Conservation (phyloP, 2,888 invertebrate species). For the Pycnomerus fuliginosus region DNA sequence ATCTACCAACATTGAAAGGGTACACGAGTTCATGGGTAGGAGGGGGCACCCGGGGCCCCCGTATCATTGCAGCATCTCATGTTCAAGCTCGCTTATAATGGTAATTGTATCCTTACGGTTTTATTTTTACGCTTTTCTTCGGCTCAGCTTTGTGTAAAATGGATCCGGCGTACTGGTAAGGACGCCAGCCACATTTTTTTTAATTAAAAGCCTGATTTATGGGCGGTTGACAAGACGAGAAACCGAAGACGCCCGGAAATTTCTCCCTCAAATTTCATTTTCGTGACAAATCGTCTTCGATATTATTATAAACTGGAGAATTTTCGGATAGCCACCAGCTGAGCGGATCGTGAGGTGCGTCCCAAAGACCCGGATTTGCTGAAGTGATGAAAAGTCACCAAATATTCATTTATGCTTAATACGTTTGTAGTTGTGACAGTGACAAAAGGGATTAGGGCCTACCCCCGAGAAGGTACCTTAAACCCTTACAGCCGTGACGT, state of each 20-base stretch:
- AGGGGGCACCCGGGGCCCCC: slow-evolving; percentile 21
- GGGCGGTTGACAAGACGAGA: slow-evolving; percentile 18
- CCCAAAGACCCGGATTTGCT: slow-evolving; percentile 7
- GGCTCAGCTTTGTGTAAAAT: slow-evolving; percentile 25
- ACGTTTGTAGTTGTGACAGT: slow-evolving; percentile 41
- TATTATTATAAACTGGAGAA: too few relatives aligned
- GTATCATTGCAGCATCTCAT: slow-evolving; percentile 28
- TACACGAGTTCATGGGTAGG: slow-evolving; percentile 16
- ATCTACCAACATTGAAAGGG: slow-evolving; percentile 20
- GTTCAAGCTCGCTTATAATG: slow-evolving; percentile 27
- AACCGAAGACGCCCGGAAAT: too few relatives aligned
- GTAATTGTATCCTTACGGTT: slow-evolving; percentile 27
- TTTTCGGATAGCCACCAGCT: too few relatives aligned
- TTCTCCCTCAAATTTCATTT: too few relatives aligned
- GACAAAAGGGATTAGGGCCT: slow-evolving; percentile 38
- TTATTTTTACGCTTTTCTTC: slow-evolving; percentile 27
- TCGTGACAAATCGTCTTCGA: too few relatives aligned
- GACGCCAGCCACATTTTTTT: slow-evolving; percentile 23
- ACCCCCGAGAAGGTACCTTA: slow-evolving; percentile 18
- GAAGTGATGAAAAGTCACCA: slow-evolving; percentile 34
- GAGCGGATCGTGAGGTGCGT: too few relatives aligned
- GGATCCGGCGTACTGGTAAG: slow-evolving; percentile 20
- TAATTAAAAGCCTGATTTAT: slow-evolving; percentile 23
- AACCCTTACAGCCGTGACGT: slow-evolving; percentile 33
- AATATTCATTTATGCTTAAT: slow-evolving; percentile 40